Conservation (phyloP, 2,888 invertebrate species). For the Cosmia trapezina region DNA sequence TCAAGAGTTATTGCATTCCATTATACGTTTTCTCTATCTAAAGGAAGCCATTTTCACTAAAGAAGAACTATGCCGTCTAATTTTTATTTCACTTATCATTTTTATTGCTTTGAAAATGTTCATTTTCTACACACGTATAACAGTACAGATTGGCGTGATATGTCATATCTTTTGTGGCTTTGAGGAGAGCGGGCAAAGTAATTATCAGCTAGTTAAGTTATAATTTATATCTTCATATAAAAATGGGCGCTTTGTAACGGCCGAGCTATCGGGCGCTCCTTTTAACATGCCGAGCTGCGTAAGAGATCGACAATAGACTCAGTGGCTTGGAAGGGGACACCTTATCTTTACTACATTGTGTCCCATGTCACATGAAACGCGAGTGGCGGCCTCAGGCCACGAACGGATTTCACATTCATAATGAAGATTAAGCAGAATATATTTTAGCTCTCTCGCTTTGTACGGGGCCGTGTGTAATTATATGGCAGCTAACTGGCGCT, state of each 20-base stretch:
- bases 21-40: constrained; percentile 90
- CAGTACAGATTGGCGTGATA: constrained; percentile 36
- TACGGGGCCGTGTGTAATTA: constrained; percentile 65
- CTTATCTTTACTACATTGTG: constrained; percentile 89
- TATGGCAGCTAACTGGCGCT: constrained; percentile 62
- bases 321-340: constrained; percentile 88
- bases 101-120: constrained; percentile 71
- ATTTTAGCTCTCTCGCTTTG: constrained; percentile 68
- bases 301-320: constrained; percentile 87
- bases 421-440: constrained; percentile 81
- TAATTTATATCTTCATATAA: constrained; percentile 67
- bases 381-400: constrained; percentile 80
- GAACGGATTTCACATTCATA: constrained; percentile 85
- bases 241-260: constrained; percentile 73
- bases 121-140: constrained; percentile 35
- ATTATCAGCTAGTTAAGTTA: constrained; percentile 64
- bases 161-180: constrained; percentile 38
- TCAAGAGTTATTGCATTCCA: constrained; percentile 91
- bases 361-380: constrained; percentile 87
- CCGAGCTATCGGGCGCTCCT: constrained; percentile 75
- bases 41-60: constrained; percentile 90
- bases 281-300: constrained; percentile 84
- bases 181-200: constrained; percentile 31
- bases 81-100: constrained; percentile 86
- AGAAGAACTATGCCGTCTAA: constrained; percentile 88